Conservation (phyloP, 2,797 vertebrate genomes). For the Sebastolobus altivelis region DNA sequence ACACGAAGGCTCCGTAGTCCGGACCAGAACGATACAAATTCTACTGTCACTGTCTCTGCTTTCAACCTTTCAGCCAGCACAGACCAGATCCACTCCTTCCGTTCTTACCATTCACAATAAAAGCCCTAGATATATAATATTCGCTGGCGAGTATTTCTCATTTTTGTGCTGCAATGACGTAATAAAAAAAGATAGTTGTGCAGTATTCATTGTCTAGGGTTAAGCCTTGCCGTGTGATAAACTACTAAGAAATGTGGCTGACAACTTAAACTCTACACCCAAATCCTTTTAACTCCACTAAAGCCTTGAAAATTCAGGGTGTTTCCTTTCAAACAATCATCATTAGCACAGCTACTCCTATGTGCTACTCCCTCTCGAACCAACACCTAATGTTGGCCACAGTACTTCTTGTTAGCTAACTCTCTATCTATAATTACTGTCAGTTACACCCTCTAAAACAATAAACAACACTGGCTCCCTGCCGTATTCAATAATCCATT, state of each 20-base stretch:
- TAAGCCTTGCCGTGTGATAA: background rate
- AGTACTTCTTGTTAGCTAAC: slow-evolving; percentile 7
- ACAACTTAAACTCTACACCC: slow-evolving; percentile 10
- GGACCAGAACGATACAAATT: too few species aligned
- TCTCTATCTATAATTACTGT: slow-evolving; percentile 20
- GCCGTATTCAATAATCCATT: slow-evolving; percentile 14
- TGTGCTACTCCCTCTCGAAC: slow-evolving; percentile 3
- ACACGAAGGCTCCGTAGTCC: too few species aligned
- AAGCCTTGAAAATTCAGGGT: slow-evolving; percentile 5
- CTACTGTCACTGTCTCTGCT: too few species aligned
- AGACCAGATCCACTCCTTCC: too few species aligned
- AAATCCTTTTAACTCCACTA: background rate
- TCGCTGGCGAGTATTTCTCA: accelerated
- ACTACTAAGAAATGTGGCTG: background rate
- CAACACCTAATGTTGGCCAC: slow-evolving; percentile 1
- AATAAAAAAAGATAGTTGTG: background rate
- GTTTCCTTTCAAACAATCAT: slow-evolving; percentile 36
- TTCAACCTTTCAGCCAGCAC: too few species aligned
- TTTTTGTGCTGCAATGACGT: background rate
- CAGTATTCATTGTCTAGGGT: background rate
- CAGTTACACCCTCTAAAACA: slow-evolving; percentile 17
- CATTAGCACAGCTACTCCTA: slow-evolving; percentile 24
- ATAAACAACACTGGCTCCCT: slow-evolving; percentile 21
- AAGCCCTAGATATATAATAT: too few species aligned
- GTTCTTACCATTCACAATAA: too few species aligned